Percentiles rank a stretch among this genome's conserved stretches.
Evolutionary conservation across 2,888 invertebrate genomes (phyloP).

Genomic region (Dynastes grantii): DNA sequence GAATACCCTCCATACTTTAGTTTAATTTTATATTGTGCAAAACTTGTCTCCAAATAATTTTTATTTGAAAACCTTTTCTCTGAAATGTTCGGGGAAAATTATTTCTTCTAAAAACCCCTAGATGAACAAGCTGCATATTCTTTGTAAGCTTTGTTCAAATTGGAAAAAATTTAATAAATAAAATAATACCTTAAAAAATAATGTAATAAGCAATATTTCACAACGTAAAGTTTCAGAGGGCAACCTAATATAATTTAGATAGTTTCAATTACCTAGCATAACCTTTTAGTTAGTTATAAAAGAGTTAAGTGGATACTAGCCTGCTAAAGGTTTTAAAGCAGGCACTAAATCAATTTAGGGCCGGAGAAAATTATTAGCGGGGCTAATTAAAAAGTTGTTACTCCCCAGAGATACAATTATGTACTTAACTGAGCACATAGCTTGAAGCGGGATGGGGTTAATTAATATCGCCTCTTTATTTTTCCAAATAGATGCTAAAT

Average conservation of each 20-base stretch:
- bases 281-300: not conserved
- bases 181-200: too few species aligned
- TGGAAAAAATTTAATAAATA: too few species aligned
- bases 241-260: not conserved
- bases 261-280: not conserved
- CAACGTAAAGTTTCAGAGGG: too few species aligned
- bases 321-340: slow-evolving; percentile 18
- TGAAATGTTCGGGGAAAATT: too few species aligned
- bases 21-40: too few species aligned
- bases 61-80: too few species aligned
- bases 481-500: slow-evolving; percentile 16
- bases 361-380: slow-evolving; percentile 14
- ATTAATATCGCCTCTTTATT: slow-evolving; percentile 35
- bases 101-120: too few species aligned
- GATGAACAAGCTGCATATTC: too few species aligned
- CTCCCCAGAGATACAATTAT: slow-evolving; percentile 33
- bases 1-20: too few species aligned
- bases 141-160: too few species aligned
- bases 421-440: slow-evolving; percentile 26
- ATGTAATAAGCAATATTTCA: too few species aligned
- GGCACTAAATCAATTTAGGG: slow-evolving; percentile 38
- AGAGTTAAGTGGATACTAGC: not conserved
- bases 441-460: slow-evolving; percentile 12
- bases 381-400: slow-evolving; percentile 39
- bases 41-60: too few species aligned